These are phyloP conservation scores for Hydrochoerus hydrochaeris DNA, from an alignment of 2,113 vertebrate genomes.

Conservation along the genomic window DNA sequence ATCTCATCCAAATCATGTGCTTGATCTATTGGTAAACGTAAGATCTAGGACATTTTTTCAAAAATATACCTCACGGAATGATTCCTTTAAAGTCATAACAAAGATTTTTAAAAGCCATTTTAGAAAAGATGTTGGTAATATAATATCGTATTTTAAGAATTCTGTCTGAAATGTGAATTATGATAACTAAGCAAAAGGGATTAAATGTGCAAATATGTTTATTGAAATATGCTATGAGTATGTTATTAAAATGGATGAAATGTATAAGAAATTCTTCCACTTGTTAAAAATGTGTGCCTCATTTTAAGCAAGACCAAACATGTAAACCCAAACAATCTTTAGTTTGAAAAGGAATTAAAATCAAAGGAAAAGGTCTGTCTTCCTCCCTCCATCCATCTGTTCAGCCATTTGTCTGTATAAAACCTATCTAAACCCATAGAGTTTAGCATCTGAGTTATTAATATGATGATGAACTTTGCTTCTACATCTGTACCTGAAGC, in stretches of 20 bases:
- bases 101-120: neutral
- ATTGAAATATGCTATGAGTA: neutral
- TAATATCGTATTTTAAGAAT: neutral
- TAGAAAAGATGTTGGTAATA: neutral
- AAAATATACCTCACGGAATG: neutral
- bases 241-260: slow-evolving; percentile 16
- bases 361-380: neutral
- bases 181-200: neutral
- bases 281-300: neutral
- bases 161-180: neutral
- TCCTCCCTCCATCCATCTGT: neutral
- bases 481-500: slow-evolving; percentile 8
- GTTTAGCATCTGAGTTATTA: slow-evolving; percentile 50
- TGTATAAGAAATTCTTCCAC: neutral
- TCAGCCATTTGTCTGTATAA: neutral
- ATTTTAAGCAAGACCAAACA: neutral
- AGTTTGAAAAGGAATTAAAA: neutral
- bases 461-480: neutral
- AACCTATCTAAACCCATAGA: slow-evolving; percentile 37
- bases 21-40: slow-evolving; percentile 35
- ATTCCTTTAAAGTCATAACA: neutral
- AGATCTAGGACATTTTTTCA: neutral
- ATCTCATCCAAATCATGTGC: neutral
- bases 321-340: neutral
- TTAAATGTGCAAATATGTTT: neutral